Evolutionary conservation across 23 tunicate genomes (phyloP), one percentile per base, ranked within the genome.

Genomic region (Styela plicata): DNA sequence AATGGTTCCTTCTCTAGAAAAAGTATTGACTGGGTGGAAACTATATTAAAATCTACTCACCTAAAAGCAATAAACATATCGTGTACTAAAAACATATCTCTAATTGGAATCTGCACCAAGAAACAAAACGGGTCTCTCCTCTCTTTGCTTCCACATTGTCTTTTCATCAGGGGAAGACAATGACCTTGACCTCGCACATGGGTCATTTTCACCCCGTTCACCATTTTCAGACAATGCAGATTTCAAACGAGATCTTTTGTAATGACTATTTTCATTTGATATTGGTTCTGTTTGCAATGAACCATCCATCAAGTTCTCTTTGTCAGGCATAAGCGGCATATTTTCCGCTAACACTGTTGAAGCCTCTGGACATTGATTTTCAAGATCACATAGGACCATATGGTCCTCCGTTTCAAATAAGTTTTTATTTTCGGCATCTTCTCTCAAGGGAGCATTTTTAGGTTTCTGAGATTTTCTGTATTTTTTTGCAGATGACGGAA

Each of bases 121-220:
- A 78, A 91, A 86, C 52, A 91, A 64, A 24, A 91, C 96, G 13
- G 96, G 96, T 53, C 96, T 76, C 13, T 86, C 96, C 64, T 91
- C 96, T 36, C 90, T 35, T 31, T 86, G 90, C 36, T 91, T 88
- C 96, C 96, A 91, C 23, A 34, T 32, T 21, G 32, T 71, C 34
- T 33, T 22, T 21, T 71, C 36, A 71, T 71, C 77, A 3, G 77
- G 77, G 20, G 77, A 71, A 26, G 70, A 66, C 70, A 66, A 66
- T 24, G 70, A 66, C 17, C 70, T 66, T 66, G 70, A 66, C 17
- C 31, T 66, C 17, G 57, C 57, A 44, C 13, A 5, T 5, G 13
- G 10, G 7, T 44, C 57, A 44, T 44, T 44, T 44, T 44, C 57
- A 44, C 57, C 57, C 13, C 57, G 7, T 44, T 44, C 71, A 26